Percentiles rank a stretch among this genome's conserved stretches.
Conservation (phyloP, 2,888 invertebrate genomes). For the Pocota personata region DNA sequence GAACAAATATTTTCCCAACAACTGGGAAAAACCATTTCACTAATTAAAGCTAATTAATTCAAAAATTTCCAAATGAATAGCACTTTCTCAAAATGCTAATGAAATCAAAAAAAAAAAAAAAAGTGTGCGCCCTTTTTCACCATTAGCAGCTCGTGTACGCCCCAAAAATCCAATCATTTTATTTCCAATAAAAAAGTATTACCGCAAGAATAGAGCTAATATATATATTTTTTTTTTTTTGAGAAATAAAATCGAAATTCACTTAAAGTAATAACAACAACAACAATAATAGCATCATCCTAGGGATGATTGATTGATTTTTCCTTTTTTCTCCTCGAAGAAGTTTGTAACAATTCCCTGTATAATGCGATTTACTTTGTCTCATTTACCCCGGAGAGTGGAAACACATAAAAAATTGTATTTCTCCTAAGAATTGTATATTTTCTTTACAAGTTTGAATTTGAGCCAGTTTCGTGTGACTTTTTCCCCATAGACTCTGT, state of each 20-base stretch:
- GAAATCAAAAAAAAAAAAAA: conserved; percentile 51
- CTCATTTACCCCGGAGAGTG: conserved; percentile 35
- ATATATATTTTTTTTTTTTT: neutral
- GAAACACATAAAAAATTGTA: conserved; percentile 21
- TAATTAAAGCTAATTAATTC: conserved; percentile 60
- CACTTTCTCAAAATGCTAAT: conserved; percentile 66
- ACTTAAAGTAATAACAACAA: conserved; percentile 4
- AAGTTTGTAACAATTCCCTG: conserved; percentile 37
- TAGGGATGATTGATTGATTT: conserved; percentile 67
- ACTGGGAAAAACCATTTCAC: neutral
- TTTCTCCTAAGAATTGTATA: conserved; percentile 16
- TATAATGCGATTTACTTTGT: conserved; percentile 48
- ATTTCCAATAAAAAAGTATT: conserved; percentile 25
- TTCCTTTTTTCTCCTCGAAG: neutral
- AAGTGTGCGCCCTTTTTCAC: conserved; percentile 54
- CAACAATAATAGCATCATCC: conserved; percentile 5
- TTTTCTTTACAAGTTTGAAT: conserved; percentile 6
- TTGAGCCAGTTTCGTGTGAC: conserved; percentile 42
- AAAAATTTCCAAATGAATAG: conserved; percentile 44
- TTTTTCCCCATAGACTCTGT: conserved; percentile 27
- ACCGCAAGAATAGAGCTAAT: conserved; percentile 33
- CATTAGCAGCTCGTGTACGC: conserved; percentile 57
- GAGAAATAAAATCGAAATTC: conserved; percentile 17
- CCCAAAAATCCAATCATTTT: conserved; percentile 30
- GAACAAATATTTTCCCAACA: neutral